Evolutionary conservation across 2,888 invertebrate species (phyloP), one percentile per base, ranked within the genome.

Genomic region (Melinopterus prodromus): DNA sequence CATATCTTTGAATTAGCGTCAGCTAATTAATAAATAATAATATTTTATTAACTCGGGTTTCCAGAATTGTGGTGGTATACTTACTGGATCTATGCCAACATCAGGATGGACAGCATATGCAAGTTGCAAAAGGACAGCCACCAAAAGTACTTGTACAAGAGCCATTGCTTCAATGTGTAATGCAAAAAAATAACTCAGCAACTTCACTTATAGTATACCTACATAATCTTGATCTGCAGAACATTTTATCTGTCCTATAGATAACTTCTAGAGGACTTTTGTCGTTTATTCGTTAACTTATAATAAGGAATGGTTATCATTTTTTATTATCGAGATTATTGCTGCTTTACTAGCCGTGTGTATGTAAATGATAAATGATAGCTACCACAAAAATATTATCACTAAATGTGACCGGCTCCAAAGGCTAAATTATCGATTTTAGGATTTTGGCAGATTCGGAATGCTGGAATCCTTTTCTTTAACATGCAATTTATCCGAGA

Each of bases 1-100:
- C 91, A 85, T 94, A 77, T 71, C 76, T 80, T 70, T 38, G 37
- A 37, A 80, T 78, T 35, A 77, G 38, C 71, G 77, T 53, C 69
- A 77, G 35, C 77, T 79, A 74, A 76, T 38, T 76, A n/a, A 76
- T 5, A 38, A 16, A 38, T 37, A 37, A 26, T 74, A 74, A 36
- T 74, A 26, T 15, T 16, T 53, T 7, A 5, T 53, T 35, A 35
- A 26, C 26, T 26, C 26, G 26, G 38, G 37, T 16, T 53, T 53
- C 2, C n/a, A 53, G n/a, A 77, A 77, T 71, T 71, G 7, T 6
- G 15, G 6, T 14, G 9, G 35, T 36, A 7, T 35, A 74, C 74
- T 74, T 35, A 74, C 74, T 14, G 74, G 74, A 35, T 37, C 37
- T 12, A 74, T 7, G n/a, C 74, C 74, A 74, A 74, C 15, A n/a